Conservation (phyloP, 1,140 invertebrate genomes). For the Drosophila bifasciata region DNA sequence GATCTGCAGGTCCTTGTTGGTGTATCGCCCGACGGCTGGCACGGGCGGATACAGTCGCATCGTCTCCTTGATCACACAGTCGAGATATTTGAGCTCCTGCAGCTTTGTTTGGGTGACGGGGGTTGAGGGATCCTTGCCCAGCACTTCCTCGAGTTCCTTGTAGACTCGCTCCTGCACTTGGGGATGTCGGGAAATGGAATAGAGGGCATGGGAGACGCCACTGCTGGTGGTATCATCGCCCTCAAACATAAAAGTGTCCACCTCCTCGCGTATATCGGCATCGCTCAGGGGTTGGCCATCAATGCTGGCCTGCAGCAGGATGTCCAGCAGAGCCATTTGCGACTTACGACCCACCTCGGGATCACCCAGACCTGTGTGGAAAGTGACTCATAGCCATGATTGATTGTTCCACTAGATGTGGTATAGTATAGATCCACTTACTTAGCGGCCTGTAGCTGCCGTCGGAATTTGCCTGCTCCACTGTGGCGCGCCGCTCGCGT, state of each 20-base stretch:
- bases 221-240: slow-evolving; percentile 83
- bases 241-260: slow-evolving; percentile 91
- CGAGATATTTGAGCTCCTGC: slow-evolving; percentile 85
- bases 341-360: slow-evolving; percentile 85
- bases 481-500: slow-evolving; percentile 50
- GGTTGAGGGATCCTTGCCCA: slow-evolving; percentile 79
- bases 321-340: slow-evolving; percentile 90
- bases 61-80: slow-evolving; percentile 85
- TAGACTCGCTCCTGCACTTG: slow-evolving; percentile 85
- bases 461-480: slow-evolving; percentile 57
- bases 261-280: slow-evolving; percentile 89
- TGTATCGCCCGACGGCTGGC: slow-evolving; percentile 84
- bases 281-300: slow-evolving; percentile 86
- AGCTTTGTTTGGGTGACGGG: slow-evolving; percentile 83
- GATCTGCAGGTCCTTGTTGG: slow-evolving; percentile 74
- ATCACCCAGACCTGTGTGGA: slow-evolving; percentile 54
- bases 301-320: slow-evolving; percentile 87
- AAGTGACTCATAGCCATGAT: background rate
- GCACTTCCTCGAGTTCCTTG: slow-evolving; percentile 86
- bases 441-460: slow-evolving; percentile 64
- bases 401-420: slow-evolving; percentile 1
- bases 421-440: slow-evolving; percentile 37
- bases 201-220: slow-evolving; percentile 61
- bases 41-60: slow-evolving; percentile 86
- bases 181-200: slow-evolving; percentile 58